Evolutionary conservation across 2,888 invertebrate genomes (phyloP).

Genomic region (Perizoma affinitatum): DNA sequence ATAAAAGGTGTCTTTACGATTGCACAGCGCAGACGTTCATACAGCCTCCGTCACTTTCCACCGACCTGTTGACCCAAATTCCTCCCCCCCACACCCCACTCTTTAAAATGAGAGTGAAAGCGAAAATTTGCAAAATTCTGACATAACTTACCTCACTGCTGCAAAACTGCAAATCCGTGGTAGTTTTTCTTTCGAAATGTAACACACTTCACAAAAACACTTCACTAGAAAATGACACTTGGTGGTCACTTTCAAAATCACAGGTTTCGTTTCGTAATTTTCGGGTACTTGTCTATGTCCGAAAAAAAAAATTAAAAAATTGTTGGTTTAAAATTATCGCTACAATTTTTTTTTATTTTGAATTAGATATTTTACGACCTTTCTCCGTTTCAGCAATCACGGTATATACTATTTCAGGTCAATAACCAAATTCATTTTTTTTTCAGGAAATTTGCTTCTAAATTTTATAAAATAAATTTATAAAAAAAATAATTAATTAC

Average conservation of each 20-base stretch:
- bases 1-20: neutral
- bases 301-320: neutral
- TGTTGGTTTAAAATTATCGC: too few relatives aligned
- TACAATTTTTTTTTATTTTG: too few relatives aligned
- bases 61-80: constrained; percentile 61
- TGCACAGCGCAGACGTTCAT: neutral
- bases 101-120: constrained; percentile 55
- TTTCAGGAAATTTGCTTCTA: too few relatives aligned
- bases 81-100: constrained; percentile 30
- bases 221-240: constrained; percentile 13
- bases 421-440: too few relatives aligned
- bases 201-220: constrained; percentile 24
- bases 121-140: constrained; percentile 58
- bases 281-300: constrained; percentile 1
- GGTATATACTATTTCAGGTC: too few relatives aligned
- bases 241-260: constrained; percentile 1
- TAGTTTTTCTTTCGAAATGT: constrained; percentile 26
- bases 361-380: too few relatives aligned
- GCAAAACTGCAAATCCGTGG: constrained; percentile 36
- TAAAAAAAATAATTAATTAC: neutral
- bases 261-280: neutral
- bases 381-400: too few relatives aligned
- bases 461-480: neutral
- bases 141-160: constrained; percentile 57
- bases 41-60: constrained; percentile 59